These are phyloP conservation scores for Hoplostethus atlanticus DNA, from an alignment of 2,797 vertebrate genomes.

Conservation along the genomic window DNA sequence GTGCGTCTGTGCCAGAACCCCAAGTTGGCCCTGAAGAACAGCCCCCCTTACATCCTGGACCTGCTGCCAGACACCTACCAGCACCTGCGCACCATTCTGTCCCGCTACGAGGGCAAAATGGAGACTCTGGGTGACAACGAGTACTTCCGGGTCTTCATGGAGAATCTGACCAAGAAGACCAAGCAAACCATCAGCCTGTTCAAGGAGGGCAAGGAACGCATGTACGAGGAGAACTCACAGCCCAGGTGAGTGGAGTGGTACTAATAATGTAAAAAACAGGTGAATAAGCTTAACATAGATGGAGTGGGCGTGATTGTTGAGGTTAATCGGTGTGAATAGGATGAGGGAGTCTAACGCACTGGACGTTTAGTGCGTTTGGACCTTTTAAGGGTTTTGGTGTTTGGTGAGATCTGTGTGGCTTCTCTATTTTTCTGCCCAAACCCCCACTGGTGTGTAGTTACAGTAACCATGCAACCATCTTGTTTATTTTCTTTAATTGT, in stretches of 20 bases:
- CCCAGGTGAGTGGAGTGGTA: constrained; percentile 87
- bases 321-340: background rate
- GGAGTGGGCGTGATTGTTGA: background rate
- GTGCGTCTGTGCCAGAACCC: constrained; percentile 98
- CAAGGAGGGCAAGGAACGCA: constrained; percentile 97
- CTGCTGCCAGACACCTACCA: constrained; percentile 98
- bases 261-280: background rate
- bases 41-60: constrained; percentile 98
- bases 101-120: constrained; percentile 98
- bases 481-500: constrained; percentile 5
- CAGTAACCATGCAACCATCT: background rate
- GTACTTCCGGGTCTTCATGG: constrained; percentile 98
- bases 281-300: background rate
- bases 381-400: too few species aligned
- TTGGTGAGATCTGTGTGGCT: background rate
- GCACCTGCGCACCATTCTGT: constrained; percentile 95
- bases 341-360: background rate
- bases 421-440: background rate
- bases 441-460: background rate
- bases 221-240: constrained; percentile 99
- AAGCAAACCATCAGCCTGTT: constrained; percentile 99
- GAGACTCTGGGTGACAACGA: constrained; percentile 97
- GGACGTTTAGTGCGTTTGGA: too few species aligned
- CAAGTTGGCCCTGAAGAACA: constrained; percentile 97
- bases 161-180: constrained; percentile 98